These are phyloP conservation scores for Stomatorhinus walkeri DNA, from an alignment of 2,797 vertebrate genomes.

Conservation along the genomic window DNA sequence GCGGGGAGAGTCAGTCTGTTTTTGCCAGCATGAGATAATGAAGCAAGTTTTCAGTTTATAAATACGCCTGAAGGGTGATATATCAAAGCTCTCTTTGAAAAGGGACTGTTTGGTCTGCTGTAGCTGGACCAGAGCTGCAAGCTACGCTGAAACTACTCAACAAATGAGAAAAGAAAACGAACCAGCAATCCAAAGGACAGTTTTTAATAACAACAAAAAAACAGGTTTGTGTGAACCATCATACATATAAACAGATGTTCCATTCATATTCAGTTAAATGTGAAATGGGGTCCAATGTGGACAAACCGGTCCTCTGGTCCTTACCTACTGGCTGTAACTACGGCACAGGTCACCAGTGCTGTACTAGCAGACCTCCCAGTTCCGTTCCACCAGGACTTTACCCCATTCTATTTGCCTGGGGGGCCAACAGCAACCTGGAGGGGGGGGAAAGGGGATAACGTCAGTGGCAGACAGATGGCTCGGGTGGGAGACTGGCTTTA, in stretches of 20 bases:
- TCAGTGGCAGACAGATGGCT: not conserved
- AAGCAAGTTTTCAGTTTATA: not conserved
- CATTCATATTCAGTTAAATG: not conserved
- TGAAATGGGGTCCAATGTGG: not conserved
- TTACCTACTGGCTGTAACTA: not conserved
- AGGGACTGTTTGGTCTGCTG: not conserved
- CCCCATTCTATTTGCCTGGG: slow-evolving; percentile 12
- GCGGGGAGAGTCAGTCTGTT: not conserved
- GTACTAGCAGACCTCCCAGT: not conserved
- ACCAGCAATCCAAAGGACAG: not conserved
- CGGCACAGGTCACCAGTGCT: not conserved
- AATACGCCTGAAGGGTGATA: not conserved
- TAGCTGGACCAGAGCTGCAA: not conserved
- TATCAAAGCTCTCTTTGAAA: not conserved
- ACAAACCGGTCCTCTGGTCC: no score
- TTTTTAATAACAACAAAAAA: not conserved
- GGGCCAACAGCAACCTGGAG: not conserved
- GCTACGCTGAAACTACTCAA: not conserved
- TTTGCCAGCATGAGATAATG: not conserved
- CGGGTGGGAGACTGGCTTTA: not conserved
- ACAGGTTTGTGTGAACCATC: not conserved
- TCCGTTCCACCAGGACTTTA: not conserved
- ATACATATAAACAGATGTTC: not conserved
- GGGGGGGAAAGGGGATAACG: not conserved
- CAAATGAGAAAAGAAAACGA: not conserved